A percentile compares a stretch with the other conserved stretches of the same genome.
These are phyloP conservation scores for Eulemur rufifrons DNA, from an alignment of 2,113 vertebrate genomes.

Conservation along the genomic window DNA sequence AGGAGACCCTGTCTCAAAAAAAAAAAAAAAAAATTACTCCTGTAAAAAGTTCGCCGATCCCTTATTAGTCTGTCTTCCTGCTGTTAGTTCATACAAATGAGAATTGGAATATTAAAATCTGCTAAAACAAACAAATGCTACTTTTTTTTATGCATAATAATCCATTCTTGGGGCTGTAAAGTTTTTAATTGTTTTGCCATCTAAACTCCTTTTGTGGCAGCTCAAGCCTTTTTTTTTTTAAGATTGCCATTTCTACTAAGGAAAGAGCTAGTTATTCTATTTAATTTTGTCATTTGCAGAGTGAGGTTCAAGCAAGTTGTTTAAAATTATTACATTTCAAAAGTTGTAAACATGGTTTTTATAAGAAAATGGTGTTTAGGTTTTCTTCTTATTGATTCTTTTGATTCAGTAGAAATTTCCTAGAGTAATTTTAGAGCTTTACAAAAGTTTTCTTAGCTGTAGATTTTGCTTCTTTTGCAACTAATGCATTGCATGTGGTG, in stretches of 20 bases:
- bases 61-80: neutral
- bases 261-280: constrained; percentile 15
- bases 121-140: neutral
- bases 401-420: constrained; percentile 34
- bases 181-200: neutral
- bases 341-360: constrained; percentile 30
- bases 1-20: too few relatives aligned
- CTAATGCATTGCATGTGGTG: constrained; percentile 88
- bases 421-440: constrained; percentile 48
- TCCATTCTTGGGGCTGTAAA: neutral
- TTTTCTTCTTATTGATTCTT: neutral
- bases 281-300: constrained; percentile 20
- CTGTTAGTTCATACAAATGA: neutral
- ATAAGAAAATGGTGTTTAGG: constrained; percentile 9
- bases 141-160: neutral
- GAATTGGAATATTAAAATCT: constrained; percentile 12
- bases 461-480: constrained; percentile 73
- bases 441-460: neutral
- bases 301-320: constrained; percentile 16
- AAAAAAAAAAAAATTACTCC: neutral
- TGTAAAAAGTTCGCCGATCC: neutral
- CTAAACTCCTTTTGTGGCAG: neutral
- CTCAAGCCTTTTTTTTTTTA: neutral
- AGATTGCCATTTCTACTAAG: neutral
- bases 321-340: constrained; percentile 11